Evolutionary conservation across 2,797 vertebrate species (phyloP).

Genomic region (Hydrocynus forskahlii): DNA sequence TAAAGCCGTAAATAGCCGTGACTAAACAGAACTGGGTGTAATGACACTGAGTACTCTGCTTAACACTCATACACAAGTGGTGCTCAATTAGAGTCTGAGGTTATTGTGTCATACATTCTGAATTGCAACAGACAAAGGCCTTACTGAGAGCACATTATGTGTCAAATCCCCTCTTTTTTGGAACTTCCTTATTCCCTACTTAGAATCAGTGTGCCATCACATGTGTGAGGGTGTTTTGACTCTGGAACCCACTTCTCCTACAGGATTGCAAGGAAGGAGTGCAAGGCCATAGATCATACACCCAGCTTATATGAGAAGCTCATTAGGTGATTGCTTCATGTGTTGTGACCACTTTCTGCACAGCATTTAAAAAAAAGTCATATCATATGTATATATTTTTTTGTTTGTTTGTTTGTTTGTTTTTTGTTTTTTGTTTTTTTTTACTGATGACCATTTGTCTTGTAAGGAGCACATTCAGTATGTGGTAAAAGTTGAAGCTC

Average conservation of each 20-base stretch:
- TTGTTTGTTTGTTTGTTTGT: too few species aligned
- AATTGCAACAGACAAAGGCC: conserved; percentile 8
- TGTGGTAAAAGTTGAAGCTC: too few species aligned
- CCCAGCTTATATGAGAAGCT: background rate
- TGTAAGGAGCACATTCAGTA: too few species aligned
- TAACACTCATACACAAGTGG: conserved; percentile 20
- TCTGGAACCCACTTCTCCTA: conserved; percentile 7
- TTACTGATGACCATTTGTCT: too few species aligned
- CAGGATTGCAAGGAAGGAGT: conserved; percentile 8
- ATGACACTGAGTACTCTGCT: conserved; percentile 57
- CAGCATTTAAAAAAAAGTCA: too few species aligned
- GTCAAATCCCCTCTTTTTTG: background rate
- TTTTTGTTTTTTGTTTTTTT: too few species aligned
- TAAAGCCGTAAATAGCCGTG: conserved; percentile 63
- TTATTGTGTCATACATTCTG: conserved; percentile 27
- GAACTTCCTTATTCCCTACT: conserved; percentile 23
- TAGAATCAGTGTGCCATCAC: background rate
- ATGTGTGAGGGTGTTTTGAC: conserved; percentile 3
- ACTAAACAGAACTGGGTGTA: conserved; percentile 57
- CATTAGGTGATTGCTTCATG: background rate
- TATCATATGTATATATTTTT: too few species aligned
- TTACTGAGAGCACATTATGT: background rate
- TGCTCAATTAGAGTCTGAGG: conserved; percentile 21
- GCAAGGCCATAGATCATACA: background rate
- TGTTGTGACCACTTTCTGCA: background rate